A percentile compares a stretch with the other conserved stretches of the same genome.
These are phyloP conservation scores for Odontocolon sp. DNA, from an alignment of 2,888 invertebrate genomes.

Conservation along the genomic window DNA sequence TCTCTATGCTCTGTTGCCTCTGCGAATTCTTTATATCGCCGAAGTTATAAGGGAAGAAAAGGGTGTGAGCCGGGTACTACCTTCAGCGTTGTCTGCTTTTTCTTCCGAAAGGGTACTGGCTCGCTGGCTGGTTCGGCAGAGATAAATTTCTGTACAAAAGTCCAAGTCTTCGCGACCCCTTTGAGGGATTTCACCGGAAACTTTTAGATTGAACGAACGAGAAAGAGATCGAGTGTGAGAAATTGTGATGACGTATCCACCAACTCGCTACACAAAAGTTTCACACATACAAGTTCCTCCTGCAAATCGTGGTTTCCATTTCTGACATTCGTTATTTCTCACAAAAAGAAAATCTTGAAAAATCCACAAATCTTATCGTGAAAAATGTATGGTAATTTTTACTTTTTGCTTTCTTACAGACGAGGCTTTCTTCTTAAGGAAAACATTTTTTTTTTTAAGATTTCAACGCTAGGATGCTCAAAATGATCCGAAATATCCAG, in stretches of 20 bases:
- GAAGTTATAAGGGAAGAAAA: not conserved
- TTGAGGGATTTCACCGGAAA: conserved; percentile 1
- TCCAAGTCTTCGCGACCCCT: not conserved
- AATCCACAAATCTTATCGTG: not conserved
- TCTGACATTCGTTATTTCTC: not conserved
- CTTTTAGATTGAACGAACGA: conserved; percentile 3
- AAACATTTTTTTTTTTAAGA: too few relatives aligned
- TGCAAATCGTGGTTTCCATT: not conserved
- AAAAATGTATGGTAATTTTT: too few relatives aligned
- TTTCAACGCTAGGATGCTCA: too few relatives aligned
- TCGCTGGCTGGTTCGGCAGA: not conserved
- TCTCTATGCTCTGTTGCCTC: not conserved
- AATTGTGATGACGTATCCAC: not conserved
- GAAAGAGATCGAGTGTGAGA: not conserved
- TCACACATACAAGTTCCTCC: not conserved
- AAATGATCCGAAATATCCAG: too few relatives aligned
- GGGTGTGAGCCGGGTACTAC: not conserved
- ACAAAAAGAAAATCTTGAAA: not conserved
- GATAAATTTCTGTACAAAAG: conserved; percentile 12
- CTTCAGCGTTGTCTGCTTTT: not conserved
- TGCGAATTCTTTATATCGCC: too few relatives aligned
- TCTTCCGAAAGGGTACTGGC: not conserved
- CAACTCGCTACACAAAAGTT: not conserved
- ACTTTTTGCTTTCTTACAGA: too few relatives aligned
- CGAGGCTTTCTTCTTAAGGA: too few relatives aligned